Percentiles rank a stretch among this genome's conserved stretches.
These are phyloP conservation scores for Antechinus stuartii DNA, from an alignment of 2,113 vertebrate genomes.

Conservation along the genomic window DNA sequence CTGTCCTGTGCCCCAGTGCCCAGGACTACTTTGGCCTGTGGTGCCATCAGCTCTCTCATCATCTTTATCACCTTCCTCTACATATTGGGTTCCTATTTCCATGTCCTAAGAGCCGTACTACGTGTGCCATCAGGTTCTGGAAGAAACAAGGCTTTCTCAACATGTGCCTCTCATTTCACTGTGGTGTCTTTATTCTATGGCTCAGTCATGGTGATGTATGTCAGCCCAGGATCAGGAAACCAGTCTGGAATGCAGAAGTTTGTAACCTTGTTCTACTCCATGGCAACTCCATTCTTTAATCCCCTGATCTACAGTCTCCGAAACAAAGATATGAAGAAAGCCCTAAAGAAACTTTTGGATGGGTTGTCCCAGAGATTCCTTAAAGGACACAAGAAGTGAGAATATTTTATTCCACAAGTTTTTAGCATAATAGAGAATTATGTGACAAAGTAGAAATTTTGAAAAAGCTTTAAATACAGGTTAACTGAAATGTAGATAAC, in stretches of 20 bases:
- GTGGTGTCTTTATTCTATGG: constrained; percentile 63
- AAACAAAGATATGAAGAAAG: constrained; percentile 61
- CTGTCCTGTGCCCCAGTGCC: constrained; percentile 49
- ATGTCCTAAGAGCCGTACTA: constrained; percentile 14
- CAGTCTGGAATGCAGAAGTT: constrained; percentile 48
- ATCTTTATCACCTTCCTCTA: constrained; percentile 55
- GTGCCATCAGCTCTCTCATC: constrained; percentile 29
- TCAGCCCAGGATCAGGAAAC: constrained; percentile 2
- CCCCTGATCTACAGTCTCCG: constrained; percentile 45
- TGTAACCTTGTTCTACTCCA: constrained; percentile 49
- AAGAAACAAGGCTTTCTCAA: constrained; percentile 53
- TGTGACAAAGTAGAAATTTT: too few relatives aligned
- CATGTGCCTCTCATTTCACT: constrained; percentile 56
- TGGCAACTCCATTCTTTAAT: constrained; percentile 55
- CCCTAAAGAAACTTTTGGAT: constrained; percentile 15
- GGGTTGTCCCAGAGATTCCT: neutral
- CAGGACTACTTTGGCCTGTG: constrained; percentile 16
- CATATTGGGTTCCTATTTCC: constrained; percentile 52
- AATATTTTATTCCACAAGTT: neutral
- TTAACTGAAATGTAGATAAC: too few relatives aligned
- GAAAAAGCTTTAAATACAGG: too few relatives aligned
- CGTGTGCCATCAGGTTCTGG: neutral
- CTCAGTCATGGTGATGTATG: constrained; percentile 56
- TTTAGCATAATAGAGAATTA: neutral
- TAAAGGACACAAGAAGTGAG: neutral